Conservation (phyloP, 2,113 vertebrate species). For the Labeo catla region DNA sequence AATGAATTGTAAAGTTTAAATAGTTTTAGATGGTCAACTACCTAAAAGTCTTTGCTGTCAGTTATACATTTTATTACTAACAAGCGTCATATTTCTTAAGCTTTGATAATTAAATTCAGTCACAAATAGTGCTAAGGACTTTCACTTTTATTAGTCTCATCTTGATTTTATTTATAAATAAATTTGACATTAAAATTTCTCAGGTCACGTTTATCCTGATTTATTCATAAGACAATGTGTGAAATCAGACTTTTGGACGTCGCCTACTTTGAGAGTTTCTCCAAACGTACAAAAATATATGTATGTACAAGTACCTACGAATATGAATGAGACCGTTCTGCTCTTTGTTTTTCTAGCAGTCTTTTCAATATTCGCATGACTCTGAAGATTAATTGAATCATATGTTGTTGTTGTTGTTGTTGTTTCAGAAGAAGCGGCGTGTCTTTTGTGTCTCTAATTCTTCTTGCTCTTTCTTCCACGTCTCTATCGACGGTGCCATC, state of each 20-base stretch:
- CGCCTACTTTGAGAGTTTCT: neutral
- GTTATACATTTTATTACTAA: neutral
- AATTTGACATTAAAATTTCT: neutral
- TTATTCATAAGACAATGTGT: neutral
- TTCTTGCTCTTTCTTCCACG: neutral
- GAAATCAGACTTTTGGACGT: neutral
- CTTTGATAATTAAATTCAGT: neutral
- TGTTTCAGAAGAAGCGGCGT: slow-evolving; percentile 53
- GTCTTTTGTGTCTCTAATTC: slow-evolving; percentile 52
- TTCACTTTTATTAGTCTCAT: neutral
- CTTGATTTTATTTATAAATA: neutral
- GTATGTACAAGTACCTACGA: neutral
- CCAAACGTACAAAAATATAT: neutral
- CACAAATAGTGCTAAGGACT: neutral
- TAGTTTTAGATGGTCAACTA: too few relatives aligned
- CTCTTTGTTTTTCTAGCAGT: neutral
- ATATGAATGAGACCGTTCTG: neutral
- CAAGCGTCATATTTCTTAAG: neutral
- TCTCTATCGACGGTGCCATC: neutral
- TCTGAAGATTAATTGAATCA: slow-evolving; percentile 74
- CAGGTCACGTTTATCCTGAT: neutral
- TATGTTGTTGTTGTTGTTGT: slow-evolving; percentile 69
- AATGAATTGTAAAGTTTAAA: too few relatives aligned
- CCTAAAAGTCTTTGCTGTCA: neutral
- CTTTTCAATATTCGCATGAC: slow-evolving; percentile 21